Evolutionary conservation across 2,888 invertebrate species (phyloP), one percentile per base, ranked within the genome.

Genomic region (Hydrotaea diabolus): DNA sequence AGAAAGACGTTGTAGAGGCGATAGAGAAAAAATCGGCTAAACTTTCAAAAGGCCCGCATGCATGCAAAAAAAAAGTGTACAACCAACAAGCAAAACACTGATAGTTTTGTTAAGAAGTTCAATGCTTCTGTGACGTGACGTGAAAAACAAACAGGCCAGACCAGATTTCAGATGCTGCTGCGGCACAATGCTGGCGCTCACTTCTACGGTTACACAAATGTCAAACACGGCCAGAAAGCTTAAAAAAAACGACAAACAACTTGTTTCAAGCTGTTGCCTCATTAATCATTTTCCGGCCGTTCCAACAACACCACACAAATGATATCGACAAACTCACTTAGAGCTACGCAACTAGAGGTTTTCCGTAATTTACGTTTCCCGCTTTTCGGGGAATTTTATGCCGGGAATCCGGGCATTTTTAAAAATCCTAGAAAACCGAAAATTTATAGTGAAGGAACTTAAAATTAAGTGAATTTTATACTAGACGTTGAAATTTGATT

Each of bases 101-200:
- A 59, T 11, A 57, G 55, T 57, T 57, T 21, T 57, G 1, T n/a
- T 49, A 57, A 62, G 31, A 66, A 66, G 66, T 66, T 66, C 66
- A 66, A 43, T 66, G 66, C 11, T 69, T 46, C 17, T 13, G n/a
- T n/a, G 21, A 66, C 39, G 19, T 71, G 81, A 59, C 76, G 64
- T 43, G 43, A 82, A 79, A 76, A 13, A 39, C 66, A 31, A 82
- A 53, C 46, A 13, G 53, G 49, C 77, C 71, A 75, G 77, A 85
- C 57, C 78, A 81, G 75, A 80, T 84, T 77, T 64, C 57, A 84
- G 55, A 77, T 73, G 55, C 55, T 55, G n/a, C 55, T 21, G 72
- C 73, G 80, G 77, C 77, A 62, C 17, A 39, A 13, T 39, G 49
- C 49, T 79, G 81, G 85, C 79, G 79, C 76, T 79, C 72, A 59